Evolutionary conservation across 2,888 invertebrate species (phyloP), one percentile per base, ranked within the genome.

Genomic region (Anoncus sp.): DNA sequence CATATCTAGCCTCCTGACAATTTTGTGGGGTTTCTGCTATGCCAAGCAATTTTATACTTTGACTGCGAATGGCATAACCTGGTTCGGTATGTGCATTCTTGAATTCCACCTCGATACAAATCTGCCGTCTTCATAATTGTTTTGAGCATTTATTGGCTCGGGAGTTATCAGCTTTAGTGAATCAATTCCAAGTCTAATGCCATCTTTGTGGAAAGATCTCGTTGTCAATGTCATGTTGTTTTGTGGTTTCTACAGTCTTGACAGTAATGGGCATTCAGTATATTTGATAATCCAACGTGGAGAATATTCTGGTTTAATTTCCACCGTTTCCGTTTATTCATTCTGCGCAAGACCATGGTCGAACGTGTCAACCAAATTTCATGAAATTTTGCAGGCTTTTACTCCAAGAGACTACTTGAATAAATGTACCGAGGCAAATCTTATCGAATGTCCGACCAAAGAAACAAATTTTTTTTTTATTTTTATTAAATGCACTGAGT

Each of bases 21-120:
- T 20, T 9, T 18, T 18, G 97, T 53, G 96, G 91, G 94, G 0
- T 96, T 94, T 90, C 97, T 97, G 92, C n/a, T 59, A 85, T 78
- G 51, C 85, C 31, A 83, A 84, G 81, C 72, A 51, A 70, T 75
- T 59, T 14, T 74, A 81, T 65, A 67, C 80, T 47, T 88, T 20
- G 80, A 88, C n/a, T 63, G 79, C 65, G 16, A 79, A 87, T 74
- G 84, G 81, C 14, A 87, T 91, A 49, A 85, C 85, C n/a, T 84
- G 86, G 91, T 31, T 24, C 10, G n/a, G n/a, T n/a, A n/a, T 35
- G 51, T 22, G n/a, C 62, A 51, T 3, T 88, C 90, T 89, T 22
- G 91, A 90, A 14, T 93, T 92, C 86, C 90, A 91, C 9, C 75
- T 92, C n/a, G 92, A 92, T 27, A 90, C 90, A 78, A 91, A 91